These are phyloP conservation scores for Drosophila anomalipes DNA, from an alignment of 2,888 invertebrate genomes.

Conservation along the genomic window DNA sequence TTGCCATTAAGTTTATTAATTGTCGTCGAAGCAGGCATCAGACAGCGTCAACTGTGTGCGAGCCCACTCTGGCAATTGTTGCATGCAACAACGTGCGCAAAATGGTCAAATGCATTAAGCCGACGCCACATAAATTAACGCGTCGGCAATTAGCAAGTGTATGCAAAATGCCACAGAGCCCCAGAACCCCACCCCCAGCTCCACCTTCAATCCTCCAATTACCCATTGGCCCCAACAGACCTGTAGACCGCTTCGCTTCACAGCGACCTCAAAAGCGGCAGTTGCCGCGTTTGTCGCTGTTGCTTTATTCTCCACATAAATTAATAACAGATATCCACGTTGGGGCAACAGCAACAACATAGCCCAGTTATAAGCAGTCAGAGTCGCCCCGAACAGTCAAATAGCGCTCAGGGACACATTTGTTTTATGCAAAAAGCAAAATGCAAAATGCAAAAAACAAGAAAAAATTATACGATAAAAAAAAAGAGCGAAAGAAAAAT, in stretches of 20 bases:
- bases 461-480: conserved; percentile 17
- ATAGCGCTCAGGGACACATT: conserved; percentile 81
- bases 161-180: conserved; percentile 71
- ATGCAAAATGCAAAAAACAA: conserved; percentile 15
- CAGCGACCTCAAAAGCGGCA: conserved; percentile 65
- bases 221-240: conserved; percentile 34
- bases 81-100: conserved; percentile 61
- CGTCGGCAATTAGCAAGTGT: conserved; percentile 80
- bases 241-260: conserved; percentile 29
- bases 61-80: conserved; percentile 68
- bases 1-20: conserved; percentile 81
- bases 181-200: conserved; percentile 12
- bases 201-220: not conserved
- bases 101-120: conserved; percentile 74
- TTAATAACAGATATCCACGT: conserved; percentile 80
- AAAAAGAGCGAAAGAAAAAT: conserved; percentile 25
- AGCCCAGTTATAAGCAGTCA: conserved; percentile 76
- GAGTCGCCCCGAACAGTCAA: conserved; percentile 57
- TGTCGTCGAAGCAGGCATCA: conserved; percentile 70
- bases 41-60: conserved; percentile 2
- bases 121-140: conserved; percentile 81
- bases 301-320: conserved; percentile 73
- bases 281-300: conserved; percentile 31
- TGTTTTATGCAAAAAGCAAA: conserved; percentile 66
- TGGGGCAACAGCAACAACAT: conserved; percentile 45